These are phyloP conservation scores for cattle (Bos taurus) DNA, from an alignment of 2,113 vertebrate species.

Conservation along the genomic window DNA sequence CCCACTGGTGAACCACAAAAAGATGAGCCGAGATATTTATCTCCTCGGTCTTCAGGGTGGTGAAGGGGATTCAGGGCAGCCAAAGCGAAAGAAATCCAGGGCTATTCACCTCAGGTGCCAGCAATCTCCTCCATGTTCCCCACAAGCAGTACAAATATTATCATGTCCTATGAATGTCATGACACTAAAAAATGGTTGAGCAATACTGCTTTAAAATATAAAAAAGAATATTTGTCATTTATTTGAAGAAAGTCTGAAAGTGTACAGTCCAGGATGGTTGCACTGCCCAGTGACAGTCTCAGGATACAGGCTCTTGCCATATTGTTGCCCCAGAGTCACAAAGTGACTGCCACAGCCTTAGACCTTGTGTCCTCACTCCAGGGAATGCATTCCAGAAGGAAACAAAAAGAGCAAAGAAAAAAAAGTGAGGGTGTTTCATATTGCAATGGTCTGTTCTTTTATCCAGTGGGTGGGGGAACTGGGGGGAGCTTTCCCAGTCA, in stretches of 20 bases:
- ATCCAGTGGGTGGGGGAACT: accelerated
- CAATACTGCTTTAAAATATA: background rate
- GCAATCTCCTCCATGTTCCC: background rate
- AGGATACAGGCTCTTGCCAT: background rate
- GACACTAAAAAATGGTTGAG: background rate
- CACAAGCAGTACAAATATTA: background rate
- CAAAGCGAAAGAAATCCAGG: no score
- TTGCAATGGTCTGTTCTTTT: background rate
- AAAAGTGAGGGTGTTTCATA: background rate
- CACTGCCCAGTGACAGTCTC: background rate
- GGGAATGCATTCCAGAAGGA: background rate
- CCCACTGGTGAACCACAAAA: background rate
- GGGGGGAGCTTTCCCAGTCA: background rate
- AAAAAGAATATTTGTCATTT: background rate
- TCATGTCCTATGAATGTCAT: background rate
- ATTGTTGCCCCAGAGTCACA: background rate
- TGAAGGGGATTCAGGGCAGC: background rate
- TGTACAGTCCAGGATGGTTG: background rate
- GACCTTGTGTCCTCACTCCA: background rate
- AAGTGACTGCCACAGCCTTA: background rate
- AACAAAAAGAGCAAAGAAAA: background rate
- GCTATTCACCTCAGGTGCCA: background rate
- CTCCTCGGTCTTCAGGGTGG: background rate
- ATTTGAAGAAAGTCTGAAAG: background rate
- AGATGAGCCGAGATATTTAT: background rate